Evolutionary conservation across 2,113 vertebrate species (phyloP), one percentile per base, ranked within the genome.

Genomic region (Sylvietta virens): DNA sequence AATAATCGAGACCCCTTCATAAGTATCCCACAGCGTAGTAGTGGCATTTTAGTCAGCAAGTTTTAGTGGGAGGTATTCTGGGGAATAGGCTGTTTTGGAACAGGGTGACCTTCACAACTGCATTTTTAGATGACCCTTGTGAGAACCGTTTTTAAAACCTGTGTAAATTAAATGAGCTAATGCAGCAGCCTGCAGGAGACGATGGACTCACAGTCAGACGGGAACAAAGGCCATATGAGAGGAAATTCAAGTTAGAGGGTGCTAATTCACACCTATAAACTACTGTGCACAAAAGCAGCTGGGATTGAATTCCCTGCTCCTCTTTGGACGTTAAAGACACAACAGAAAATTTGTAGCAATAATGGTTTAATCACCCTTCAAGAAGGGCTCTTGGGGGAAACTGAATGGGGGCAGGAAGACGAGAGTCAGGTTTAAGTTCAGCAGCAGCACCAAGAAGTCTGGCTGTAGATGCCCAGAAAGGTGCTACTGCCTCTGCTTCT

Each of bases 251-350:
- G 27, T 70, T 44, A 45, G 60, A 1, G 2, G 65, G 23, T 74
- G 51, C 61, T 91, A 81, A 88, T 96, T 91, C 28, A 2, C 77
- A 94, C 86, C 51, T 83, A 27, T 56, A 88, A 92, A 88, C 76
- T 61, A n/a, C 90, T 21, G 39, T 42, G 56, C 44, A 6, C 65
- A 83, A 83, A 86, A 91, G 56, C 72, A 81, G 51, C 60, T 83
- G 51, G 54, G 60, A 70, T 20, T 71, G 56, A 78, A 64, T 58
- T 86, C 67, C 26, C 69, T 6, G 2, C 44, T 88, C 39, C 35
- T 81, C 81, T 72, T 56, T 7, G 9, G 23, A 64, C 4, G 0
- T 33, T 78, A 31, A 76, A 70, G 51, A 23, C 14, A 6, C 6
- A 3, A 61, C 57, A 67, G 65, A 64, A 76, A 67, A 22, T 2